Evolutionary conservation across 2,888 invertebrate species (phyloP), one percentile per base, ranked within the genome.

Genomic region (Drosophila phalerata): DNA sequence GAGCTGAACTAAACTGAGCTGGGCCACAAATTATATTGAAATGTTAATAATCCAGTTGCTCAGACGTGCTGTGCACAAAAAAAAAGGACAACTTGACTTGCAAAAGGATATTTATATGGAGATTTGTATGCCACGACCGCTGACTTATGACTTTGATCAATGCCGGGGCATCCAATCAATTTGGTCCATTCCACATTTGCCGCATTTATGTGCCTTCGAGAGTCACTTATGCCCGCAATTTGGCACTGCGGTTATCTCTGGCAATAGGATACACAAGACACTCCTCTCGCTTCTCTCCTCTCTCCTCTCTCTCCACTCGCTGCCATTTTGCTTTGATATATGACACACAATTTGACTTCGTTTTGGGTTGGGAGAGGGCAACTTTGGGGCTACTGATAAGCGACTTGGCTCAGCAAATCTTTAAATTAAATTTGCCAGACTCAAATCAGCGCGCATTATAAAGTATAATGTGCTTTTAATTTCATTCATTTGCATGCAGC

Each of bases 91-190:
- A 69, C 82, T 75, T 73, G 71, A 79, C 85, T 56, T 89, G 81
- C 71, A 73, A 87, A 81, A 78, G 88, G 84, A 89, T 89, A 85
- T 88, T 89, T 87, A 84, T 73, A 89, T 87, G 84, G 81, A 88
- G 85, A 89, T 84, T 90, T 85, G 78, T 81, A 76, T 76, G 83
- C 84, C 66, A 67, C 67, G 74, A 80, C 75, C 77, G 71, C 76
- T 89, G 90, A 90, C 90, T 89, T 89, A 87, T 89, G 89, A 89
- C 89, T 89, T 89, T 88, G 89, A 88, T 81, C 88, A 82, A 77
- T 75, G 79, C 71, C 64, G 60, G 64, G 73, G 67, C 79, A 68
- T 43, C 80, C 81, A 82, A 79, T 83, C 81, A 78, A 78, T 80
- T 80, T 69, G 66, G 60, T 69, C 56, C 60, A 62, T 76, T 30